Conservation (phyloP, 2,888 invertebrate genomes). For the Disparrhopalites patrizii region DNA sequence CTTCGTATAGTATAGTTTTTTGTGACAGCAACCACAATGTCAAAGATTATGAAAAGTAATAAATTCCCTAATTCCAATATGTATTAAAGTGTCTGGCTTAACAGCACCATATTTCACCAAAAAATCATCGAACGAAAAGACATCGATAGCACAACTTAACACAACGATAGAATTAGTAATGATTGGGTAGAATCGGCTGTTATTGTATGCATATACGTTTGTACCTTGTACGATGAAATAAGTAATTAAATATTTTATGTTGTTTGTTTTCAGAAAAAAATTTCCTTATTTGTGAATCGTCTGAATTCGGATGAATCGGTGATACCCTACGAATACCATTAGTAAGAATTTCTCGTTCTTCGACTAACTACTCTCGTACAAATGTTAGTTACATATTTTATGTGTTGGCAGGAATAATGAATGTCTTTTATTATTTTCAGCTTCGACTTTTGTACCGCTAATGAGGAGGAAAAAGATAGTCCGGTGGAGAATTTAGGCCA, state of each 20-base stretch:
- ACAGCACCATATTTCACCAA: too few species aligned
- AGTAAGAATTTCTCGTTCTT: conserved; percentile 57
- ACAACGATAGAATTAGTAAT: too few species aligned
- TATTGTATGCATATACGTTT: too few species aligned
- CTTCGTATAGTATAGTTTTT: too few species aligned
- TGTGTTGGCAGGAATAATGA: neutral
- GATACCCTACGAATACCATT: conserved; percentile 96
- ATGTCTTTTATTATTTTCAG: conserved; percentile 51
- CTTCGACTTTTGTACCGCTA: conserved; percentile 86
- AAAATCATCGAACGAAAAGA: too few species aligned
- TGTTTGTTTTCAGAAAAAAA: conserved; percentile 66
- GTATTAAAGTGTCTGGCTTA: too few species aligned
- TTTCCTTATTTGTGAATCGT: conserved; percentile 89
- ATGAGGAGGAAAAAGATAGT: conserved; percentile 59
- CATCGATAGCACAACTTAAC: too few species aligned
- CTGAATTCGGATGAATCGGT: conserved; percentile 97
- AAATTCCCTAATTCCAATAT: too few species aligned
- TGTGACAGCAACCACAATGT: too few species aligned
- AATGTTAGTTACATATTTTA: neutral
- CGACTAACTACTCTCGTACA: neutral
- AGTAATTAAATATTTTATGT: conserved; percentile 24
- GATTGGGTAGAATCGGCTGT: too few species aligned
- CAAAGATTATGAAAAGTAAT: too few species aligned
- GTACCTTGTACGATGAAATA: too few species aligned
- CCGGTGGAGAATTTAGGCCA: conserved; percentile 98